A percentile compares a stretch with the other conserved stretches of the same genome.
These are phyloP conservation scores for Chromis chromis DNA, from an alignment of 2,797 vertebrate genomes.

Conservation along the genomic window DNA sequence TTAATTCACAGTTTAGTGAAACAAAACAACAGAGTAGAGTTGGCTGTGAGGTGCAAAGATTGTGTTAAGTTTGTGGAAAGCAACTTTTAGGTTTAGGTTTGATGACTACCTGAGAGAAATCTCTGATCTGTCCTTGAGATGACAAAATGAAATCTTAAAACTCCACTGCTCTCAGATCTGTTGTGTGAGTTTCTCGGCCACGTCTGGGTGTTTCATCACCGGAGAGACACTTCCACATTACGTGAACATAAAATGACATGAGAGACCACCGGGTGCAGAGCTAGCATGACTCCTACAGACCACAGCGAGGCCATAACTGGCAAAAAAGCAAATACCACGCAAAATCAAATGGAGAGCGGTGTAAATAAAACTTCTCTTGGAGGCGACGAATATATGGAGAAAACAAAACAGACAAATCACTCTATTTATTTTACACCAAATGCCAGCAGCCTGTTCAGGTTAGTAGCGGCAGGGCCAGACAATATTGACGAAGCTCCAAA, in stretches of 20 bases:
- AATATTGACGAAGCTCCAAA: constrained; percentile 87
- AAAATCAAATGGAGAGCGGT: constrained; percentile 83
- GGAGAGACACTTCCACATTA: constrained; percentile 57
- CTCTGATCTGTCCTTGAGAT: not conserved
- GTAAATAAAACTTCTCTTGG: constrained; percentile 86
- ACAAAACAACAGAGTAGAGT: not conserved
- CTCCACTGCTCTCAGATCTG: not conserved
- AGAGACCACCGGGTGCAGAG: constrained; percentile 41
- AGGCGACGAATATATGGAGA: constrained; percentile 76
- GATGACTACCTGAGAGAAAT: not conserved
- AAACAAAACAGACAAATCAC: constrained; percentile 88
- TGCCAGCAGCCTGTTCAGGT: constrained; percentile 86
- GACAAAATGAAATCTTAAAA: not conserved
- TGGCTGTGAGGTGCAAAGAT: not conserved
- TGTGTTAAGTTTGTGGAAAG: not conserved
- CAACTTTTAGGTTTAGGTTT: not conserved
- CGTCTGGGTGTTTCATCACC: constrained; percentile 21
- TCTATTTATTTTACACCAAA: constrained; percentile 89
- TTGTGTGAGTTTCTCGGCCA: constrained; percentile 14
- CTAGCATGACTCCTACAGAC: constrained; percentile 56
- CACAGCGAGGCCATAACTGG: constrained; percentile 66
- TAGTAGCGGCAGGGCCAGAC: constrained; percentile 81
- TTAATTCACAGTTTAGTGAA: constrained; percentile 7
- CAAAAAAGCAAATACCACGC: constrained; percentile 81
- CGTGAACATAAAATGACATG: constrained; percentile 48